phyloP scores from a whole-genome alignment of 1,140 invertebrate species.

The Adelges cooleyi region DNA sequence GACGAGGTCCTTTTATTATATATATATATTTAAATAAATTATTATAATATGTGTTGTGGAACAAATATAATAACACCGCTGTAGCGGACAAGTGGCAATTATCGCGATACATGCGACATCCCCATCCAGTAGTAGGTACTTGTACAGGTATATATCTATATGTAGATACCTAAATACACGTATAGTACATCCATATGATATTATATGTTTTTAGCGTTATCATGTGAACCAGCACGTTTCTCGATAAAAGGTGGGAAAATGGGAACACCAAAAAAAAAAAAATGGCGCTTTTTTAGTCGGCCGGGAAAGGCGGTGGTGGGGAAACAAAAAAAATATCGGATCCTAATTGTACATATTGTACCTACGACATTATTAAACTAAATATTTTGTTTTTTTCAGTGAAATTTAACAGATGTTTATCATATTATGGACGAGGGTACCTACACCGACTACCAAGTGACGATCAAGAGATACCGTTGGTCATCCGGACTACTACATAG shows the following conservation, averaged over 20 bases:
- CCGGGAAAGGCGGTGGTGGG: neutral
- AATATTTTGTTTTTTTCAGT: neutral
- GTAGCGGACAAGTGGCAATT: conserved; percentile 5
- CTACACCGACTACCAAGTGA: neutral
- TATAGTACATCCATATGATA: no score
- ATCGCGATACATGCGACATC: conserved; percentile 23
- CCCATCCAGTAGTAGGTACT: neutral
- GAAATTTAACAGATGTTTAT: conserved; percentile 20
- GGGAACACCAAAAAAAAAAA: no score
- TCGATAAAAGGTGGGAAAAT: no score
- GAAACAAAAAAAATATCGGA: no score
- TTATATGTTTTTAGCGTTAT: neutral
- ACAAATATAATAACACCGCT: conserved; percentile 9
- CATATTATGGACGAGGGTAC: neutral
- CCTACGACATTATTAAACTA: no score
- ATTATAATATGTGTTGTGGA: conserved; percentile 1
- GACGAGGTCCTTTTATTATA: conserved; percentile 1
- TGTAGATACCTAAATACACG: no score
- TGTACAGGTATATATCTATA: neutral
- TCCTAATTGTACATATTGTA: no score
- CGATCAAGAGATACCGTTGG: neutral
- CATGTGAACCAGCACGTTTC: neutral
- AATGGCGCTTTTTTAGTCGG: no score
- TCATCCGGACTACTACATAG: no score
- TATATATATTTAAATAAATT: no score